These are phyloP conservation scores for Epinephelus coioides DNA, from an alignment of 2,797 vertebrate species.

Conservation along the genomic window DNA sequence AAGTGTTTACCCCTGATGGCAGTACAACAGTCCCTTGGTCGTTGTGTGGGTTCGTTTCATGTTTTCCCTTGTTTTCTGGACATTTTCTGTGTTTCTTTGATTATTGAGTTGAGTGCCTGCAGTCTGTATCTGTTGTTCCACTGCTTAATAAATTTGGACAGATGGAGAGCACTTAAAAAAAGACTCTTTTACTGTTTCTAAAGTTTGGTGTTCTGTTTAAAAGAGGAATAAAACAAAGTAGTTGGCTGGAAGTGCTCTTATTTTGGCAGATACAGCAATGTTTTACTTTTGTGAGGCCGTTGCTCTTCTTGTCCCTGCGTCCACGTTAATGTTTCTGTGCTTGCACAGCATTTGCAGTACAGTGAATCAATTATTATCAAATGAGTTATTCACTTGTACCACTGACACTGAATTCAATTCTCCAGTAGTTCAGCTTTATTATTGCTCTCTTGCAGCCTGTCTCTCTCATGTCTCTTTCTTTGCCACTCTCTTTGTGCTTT, in stretches of 20 bases:
- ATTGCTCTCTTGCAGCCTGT: not conserved
- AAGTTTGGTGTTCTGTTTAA: conserved; percentile 9
- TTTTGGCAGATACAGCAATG: not conserved
- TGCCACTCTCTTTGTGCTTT: too few relatives aligned
- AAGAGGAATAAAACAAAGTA: conserved; percentile 13
- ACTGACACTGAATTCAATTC: conserved; percentile 5
- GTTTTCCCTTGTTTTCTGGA: not conserved
- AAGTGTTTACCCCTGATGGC: not conserved
- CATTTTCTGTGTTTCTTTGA: conserved; percentile 34
- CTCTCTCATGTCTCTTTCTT: not conserved
- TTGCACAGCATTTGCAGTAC: not conserved
- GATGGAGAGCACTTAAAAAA: conserved; percentile 31
- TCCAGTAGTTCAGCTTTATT: not conserved
- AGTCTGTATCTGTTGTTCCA: conserved; percentile 28
- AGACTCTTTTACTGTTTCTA: conserved; percentile 5
- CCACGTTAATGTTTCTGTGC: not conserved
- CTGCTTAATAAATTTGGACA: conserved; percentile 30
- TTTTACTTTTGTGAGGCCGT: not conserved
- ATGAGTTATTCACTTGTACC: not conserved
- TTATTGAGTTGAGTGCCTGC: conserved; percentile 29
- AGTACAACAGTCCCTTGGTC: not conserved
- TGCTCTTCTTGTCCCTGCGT: not conserved
- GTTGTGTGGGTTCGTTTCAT: not conserved
- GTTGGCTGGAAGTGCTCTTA: not conserved
- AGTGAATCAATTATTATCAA: conserved; percentile 19